Evolutionary conservation across 23 tunicate genomes (phyloP), one percentile per base, ranked within the genome.

Genomic region (Diplosoma virens): DNA sequence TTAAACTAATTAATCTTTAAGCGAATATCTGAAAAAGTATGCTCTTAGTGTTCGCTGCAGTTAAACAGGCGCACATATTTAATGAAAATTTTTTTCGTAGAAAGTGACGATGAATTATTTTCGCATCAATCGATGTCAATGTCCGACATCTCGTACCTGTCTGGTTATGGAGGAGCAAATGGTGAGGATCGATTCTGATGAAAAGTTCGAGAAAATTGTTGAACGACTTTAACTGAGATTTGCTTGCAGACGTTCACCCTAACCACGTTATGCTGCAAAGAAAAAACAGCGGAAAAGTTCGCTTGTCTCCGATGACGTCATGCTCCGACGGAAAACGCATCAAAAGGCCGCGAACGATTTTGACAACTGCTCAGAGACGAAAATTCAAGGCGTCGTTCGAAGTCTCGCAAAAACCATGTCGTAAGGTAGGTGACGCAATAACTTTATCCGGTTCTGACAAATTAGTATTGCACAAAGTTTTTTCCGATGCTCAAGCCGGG

Each of bases 381-480:
- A 90, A 90, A 80, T 90, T 90, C 53, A 90, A 90, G 67, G 97
- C 97, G n/a, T 90, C 97, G 14, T 90, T 90, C 58, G 97, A 90
- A 79, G 87, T 90, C 16, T 90, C 97, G 47, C 97, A 90, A 79
- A 90, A 90, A 67, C 97, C 97, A 0, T 90, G 97, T 71, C 68
- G 97, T 74, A 90, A 90, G 77, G 97, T 90, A 79, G 33, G 74
- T 18, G n/a, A n/a, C n/a, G n/a, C n/a, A n/a, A n/a, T n/a, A n/a
- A n/a, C n/a, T n/a, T n/a, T n/a, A n/a, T n/a, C n/a, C n/a, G n/a
- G n/a, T n/a, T n/a, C n/a, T n/a, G n/a, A n/a, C n/a, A n/a, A n/a
- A n/a, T n/a, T n/a, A n/a, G n/a, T n/a, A n/a, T n/a, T n/a, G n/a
- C n/a, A n/a, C n/a, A n/a, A n/a, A n/a, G n/a, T n/a, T n/a, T n/a